These are phyloP conservation scores for Cheirogaleus major DNA, from an alignment of 2,797 vertebrate species.

Conservation along the genomic window DNA sequence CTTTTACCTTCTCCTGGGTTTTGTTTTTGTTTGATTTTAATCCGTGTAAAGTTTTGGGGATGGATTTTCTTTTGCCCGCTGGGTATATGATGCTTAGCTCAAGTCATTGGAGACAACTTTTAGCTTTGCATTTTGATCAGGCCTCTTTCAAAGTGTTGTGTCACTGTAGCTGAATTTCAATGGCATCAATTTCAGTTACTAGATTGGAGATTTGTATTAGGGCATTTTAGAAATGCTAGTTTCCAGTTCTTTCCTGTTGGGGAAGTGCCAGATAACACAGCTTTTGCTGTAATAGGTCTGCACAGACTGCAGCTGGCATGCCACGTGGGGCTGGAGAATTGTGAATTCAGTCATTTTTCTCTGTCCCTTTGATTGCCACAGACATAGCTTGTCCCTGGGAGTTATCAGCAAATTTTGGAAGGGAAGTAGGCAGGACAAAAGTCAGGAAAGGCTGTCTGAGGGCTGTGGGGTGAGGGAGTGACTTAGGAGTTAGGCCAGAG, in stretches of 20 bases:
- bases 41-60: neutral
- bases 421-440: constrained; percentile 27
- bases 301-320: constrained; percentile 67
- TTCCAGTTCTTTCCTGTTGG: constrained; percentile 68
- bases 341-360: constrained; percentile 69
- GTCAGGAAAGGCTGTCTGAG: constrained; percentile 37
- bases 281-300: constrained; percentile 71
- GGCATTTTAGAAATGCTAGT: constrained; percentile 62
- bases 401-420: constrained; percentile 41
- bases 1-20: neutral
- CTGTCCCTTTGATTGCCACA: constrained; percentile 60
- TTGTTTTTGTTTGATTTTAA: constrained; percentile 21
- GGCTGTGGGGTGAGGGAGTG: neutral
- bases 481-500: neutral
- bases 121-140: constrained; percentile 71
- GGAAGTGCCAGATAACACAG: constrained; percentile 69
- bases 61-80: constrained; percentile 36
- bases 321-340: constrained; percentile 66
- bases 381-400: constrained; percentile 51
- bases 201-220: constrained; percentile 62
- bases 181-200: constrained; percentile 59
- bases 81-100: constrained; percentile 28
- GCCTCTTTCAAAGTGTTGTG: constrained; percentile 53
- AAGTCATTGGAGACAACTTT: constrained; percentile 46
- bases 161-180: constrained; percentile 60